These are phyloP conservation scores for Lepidocyrtinus sp. DNA, from an alignment of 2,888 invertebrate genomes.

Conservation along the genomic window DNA sequence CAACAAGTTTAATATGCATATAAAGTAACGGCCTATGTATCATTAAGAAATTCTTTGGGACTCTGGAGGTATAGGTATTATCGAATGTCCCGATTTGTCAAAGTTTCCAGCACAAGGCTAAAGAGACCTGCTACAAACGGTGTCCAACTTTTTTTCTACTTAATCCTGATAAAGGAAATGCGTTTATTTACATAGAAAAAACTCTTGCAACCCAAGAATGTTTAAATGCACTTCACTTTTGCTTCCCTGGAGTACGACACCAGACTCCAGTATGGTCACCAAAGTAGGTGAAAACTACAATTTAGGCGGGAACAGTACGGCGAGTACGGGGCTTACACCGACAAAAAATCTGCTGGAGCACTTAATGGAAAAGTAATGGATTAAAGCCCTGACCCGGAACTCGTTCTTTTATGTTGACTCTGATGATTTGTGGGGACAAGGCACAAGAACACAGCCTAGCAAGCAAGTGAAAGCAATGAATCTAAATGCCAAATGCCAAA, in stretches of 20 bases:
- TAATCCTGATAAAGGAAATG: conserved; percentile 7
- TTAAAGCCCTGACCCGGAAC: conserved; percentile 57
- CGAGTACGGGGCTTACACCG: background rate
- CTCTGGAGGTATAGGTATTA: too few species aligned
- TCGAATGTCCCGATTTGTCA: conserved; percentile 46
- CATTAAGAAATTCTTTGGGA: too few species aligned
- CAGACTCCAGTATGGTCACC: too few species aligned
- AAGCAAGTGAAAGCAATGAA: background rate
- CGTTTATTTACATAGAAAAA: background rate
- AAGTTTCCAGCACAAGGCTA: conserved; percentile 49
- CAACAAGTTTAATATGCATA: too few species aligned
- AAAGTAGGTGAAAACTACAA: conserved; percentile 36
- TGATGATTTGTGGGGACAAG: conserved; percentile 52
- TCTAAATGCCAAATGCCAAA: background rate
- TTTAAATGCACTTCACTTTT: too few species aligned
- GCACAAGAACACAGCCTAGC: conserved; percentile 41
- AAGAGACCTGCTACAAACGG: background rate
- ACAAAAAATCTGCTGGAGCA: background rate
- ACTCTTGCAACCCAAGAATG: background rate
- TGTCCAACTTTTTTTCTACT: too few species aligned
- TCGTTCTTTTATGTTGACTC: conserved; percentile 53
- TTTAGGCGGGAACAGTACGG: conserved; percentile 14
- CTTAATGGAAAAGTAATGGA: background rate
- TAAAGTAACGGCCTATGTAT: too few species aligned
- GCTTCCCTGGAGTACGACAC: background rate